A percentile compares a stretch with the other conserved stretches of the same genome.
Evolutionary conservation across 2,888 invertebrate species (phyloP).

Genomic region (Muschampia plurimacula): DNA sequence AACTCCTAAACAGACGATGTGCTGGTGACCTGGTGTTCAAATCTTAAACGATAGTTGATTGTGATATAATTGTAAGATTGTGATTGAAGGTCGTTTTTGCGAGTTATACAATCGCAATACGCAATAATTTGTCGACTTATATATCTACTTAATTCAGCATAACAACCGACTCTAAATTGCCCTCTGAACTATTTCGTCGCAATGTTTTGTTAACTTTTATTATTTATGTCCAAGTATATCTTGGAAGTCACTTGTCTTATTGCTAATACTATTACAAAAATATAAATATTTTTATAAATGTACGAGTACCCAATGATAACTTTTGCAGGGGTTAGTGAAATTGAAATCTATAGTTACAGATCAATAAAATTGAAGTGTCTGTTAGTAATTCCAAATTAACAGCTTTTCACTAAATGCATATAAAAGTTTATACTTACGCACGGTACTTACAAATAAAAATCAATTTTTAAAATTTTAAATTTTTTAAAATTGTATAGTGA

Average conservation of each 20-base stretch:
- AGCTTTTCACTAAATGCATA: no score
- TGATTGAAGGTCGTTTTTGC: not conserved
- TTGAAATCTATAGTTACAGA: not conserved
- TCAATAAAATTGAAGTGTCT: no score
- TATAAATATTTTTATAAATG: not conserved
- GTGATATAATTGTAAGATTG: not conserved
- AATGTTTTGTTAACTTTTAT: slow-evolving; percentile 10
- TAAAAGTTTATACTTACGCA: no score
- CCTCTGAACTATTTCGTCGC: not conserved
- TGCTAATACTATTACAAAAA: not conserved
- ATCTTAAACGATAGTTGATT: not conserved
- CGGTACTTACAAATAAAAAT: no score
- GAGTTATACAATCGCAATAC: not conserved
- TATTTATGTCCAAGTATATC: not conserved
- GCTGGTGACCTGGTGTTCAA: no score
- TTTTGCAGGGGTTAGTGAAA: not conserved
- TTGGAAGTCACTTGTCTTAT: not conserved
- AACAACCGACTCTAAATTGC: not conserved
- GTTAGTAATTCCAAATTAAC: no score
- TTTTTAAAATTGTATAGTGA: no score
- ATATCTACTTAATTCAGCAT: not conserved
- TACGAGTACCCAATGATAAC: not conserved
- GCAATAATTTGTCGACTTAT: not conserved
- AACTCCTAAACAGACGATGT: no score
- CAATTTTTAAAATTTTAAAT: no score